Conservation (phyloP, 2,888 invertebrate species). For the Iphiclides podalirius region DNA sequence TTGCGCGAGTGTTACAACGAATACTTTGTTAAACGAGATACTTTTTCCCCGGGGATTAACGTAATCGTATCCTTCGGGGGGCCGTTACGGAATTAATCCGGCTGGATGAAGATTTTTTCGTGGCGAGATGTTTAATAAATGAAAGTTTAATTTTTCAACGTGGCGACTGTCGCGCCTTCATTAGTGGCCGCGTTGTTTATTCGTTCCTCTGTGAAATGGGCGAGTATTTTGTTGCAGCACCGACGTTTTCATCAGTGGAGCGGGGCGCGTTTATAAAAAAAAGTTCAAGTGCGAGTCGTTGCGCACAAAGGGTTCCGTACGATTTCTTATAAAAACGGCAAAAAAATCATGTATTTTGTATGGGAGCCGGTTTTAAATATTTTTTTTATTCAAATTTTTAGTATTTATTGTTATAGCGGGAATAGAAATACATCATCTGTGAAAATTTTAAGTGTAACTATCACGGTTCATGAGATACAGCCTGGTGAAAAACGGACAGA, state of each 20-base stretch:
- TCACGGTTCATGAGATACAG: no score
- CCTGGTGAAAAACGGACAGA: no score
- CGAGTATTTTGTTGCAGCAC: conserved; percentile 47
- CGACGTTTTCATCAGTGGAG: conserved; percentile 37
- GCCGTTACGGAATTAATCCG: conserved; percentile 18
- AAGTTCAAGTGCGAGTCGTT: no score
- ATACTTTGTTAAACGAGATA: conserved; percentile 22
- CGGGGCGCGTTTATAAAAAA: conserved; percentile 19
- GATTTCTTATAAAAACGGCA: no score
- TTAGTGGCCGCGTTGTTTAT: conserved; percentile 39
- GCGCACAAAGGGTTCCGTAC: no score
- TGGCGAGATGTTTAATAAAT: conserved; percentile 23
- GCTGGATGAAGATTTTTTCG: conserved; percentile 17
- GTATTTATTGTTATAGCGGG: no score
- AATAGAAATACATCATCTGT: no score
- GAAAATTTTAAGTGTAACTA: no score
- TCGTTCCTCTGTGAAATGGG: conserved; percentile 51
- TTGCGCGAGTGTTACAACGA: conserved; percentile 15
- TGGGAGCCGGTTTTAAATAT: no score
- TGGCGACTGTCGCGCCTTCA: conserved; percentile 35
- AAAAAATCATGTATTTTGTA: no score
- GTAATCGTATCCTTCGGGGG: conserved; percentile 21
- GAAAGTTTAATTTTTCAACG: conserved; percentile 23
- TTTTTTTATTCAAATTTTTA: no score
- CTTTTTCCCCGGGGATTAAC: conserved; percentile 19